Evolutionary conservation across 2,113 vertebrate genomes (phyloP).

Genomic region (Saccopteryx leptura): DNA sequence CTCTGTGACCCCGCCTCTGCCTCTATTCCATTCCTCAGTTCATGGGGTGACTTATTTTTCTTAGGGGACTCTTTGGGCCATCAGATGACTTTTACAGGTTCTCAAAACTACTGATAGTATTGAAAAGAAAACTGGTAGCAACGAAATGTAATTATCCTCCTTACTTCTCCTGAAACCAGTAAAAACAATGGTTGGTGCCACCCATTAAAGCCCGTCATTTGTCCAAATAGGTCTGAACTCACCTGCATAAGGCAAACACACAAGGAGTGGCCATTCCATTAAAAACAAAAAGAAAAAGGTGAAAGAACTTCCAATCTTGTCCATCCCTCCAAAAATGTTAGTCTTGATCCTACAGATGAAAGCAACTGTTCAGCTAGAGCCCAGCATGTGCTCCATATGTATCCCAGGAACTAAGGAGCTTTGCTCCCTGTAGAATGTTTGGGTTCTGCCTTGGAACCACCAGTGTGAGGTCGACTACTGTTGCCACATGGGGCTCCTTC

Average conservation of each 20-base stretch:
- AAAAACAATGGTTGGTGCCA: not conserved
- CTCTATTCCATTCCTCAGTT: too few relatives aligned
- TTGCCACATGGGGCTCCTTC: not conserved
- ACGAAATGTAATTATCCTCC: not conserved
- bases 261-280: not conserved
- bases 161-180: not conserved
- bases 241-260: not conserved
- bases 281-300: constrained; percentile 16
- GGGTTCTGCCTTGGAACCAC: not conserved
- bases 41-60: not conserved
- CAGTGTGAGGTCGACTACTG: constrained; percentile 61
- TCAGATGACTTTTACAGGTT: too few relatives aligned
- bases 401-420: not conserved
- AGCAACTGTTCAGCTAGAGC: not conserved
- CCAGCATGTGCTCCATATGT: not conserved
- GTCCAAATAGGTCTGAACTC: not conserved
- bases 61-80: too few relatives aligned
- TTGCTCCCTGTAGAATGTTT: not conserved
- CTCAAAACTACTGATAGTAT: not conserved
- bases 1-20: too few relatives aligned
- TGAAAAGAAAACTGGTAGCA: constrained; percentile 52
- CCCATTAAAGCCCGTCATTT: not conserved
- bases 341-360: not conserved
- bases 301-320: not conserved
- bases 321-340: not conserved